Base-by-base conservation (phyloP, 2,113 vertebrate species). In the Psittacula cyanocephala region DNA sequence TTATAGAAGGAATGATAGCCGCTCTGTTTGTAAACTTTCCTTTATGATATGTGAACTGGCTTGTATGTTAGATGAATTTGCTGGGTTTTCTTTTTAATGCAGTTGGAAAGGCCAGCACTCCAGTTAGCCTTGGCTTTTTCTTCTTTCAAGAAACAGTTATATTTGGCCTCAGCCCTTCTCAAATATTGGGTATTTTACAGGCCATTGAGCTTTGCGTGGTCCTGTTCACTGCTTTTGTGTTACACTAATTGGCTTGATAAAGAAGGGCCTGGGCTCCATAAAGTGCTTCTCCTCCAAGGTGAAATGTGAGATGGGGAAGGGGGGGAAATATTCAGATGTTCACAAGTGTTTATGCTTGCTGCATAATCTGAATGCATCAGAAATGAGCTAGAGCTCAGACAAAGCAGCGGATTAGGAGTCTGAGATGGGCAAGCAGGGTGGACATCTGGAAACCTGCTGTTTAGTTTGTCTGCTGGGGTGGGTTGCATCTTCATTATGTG, bases 321-420 rank as follows among this genome's bases (percentile, higher is more conserved):
- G 29, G 75, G 49, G 75, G 80, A 50, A 88, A 93, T 78, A 88
- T 80, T 95, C 57, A 84, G 81, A 94, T 92, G 82, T 92, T 96
- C 64, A 22, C 69, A 72, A 95, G 88, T 86, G 95, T 92, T 95
- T 96, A 82, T 76, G 85, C 89, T 63, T 1, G 3, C 86, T 86
- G 89, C 92, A 93, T 96, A 95, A 97, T 95, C 96, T 94, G 94
- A 97, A 95, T n/a, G 95, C 94, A 97, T 97, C 96, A 94, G 95
- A 94, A 96, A 96, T 94, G 95, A 95, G 75, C 92, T 84, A 81
- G 80, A 94, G 84, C 94, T 96, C 88, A 90, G 94, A 97, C 92
- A 94, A 97, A 95, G 94, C 94, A 71, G 92, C 91, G 93, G 97
- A 97, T 97, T 96, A 96, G 83, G 91, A 96, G 96, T 97, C 95